Conservation (phyloP, 2,797 vertebrate genomes). For the Megaceryle alcyon region DNA sequence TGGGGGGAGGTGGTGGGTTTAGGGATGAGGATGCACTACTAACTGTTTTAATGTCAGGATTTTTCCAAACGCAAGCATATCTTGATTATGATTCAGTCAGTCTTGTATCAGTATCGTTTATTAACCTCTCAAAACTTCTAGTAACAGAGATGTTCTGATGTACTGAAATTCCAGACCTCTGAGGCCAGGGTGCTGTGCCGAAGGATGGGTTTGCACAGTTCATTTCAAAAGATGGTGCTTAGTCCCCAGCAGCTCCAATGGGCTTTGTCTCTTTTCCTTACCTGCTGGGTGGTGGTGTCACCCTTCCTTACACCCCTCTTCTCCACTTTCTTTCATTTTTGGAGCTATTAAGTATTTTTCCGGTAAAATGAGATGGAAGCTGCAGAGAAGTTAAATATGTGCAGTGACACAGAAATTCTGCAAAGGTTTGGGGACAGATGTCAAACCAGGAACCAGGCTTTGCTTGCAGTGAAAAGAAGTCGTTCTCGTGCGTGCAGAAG, state of each 20-base stretch:
- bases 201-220: fast-evolving
- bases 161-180: background rate
- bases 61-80: background rate
- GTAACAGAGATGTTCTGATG: background rate
- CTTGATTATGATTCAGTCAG: background rate
- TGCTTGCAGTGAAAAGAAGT: background rate
- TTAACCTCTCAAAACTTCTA: background rate
- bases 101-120: background rate
- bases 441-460: background rate
- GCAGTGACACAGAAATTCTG: background rate
- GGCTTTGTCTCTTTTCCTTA: background rate
- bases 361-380: background rate
- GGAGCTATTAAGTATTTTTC: background rate
- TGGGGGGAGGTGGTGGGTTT: fast-evolving
- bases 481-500: fast-evolving
- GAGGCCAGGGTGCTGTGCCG: background rate
- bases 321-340: background rate
- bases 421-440: background rate
- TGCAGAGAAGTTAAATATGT: background rate
- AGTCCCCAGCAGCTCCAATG: fast-evolving
- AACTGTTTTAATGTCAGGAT: background rate
- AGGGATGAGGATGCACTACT: background rate
- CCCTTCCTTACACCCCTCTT: background rate
- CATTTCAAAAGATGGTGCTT: background rate
- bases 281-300: background rate